Percentiles rank a stretch among this genome's conserved stretches.
Evolutionary conservation across 2,113 vertebrate genomes (phyloP).

Genomic region (Toxotes jaculatrix): DNA sequence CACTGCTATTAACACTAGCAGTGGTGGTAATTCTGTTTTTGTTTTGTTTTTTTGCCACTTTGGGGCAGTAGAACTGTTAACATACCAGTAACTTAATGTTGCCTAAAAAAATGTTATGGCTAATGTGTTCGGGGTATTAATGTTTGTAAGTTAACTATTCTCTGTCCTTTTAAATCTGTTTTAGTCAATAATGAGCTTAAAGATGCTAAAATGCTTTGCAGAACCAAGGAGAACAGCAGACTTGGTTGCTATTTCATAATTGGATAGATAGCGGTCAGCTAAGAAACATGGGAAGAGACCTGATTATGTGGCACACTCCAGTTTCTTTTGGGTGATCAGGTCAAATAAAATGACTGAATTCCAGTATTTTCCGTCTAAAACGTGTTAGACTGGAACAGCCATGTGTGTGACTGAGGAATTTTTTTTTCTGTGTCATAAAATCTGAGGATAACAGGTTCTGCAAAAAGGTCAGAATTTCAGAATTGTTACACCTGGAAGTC

Average conservation of each 20-base stretch:
- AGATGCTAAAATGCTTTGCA: too few species aligned
- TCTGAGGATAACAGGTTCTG: slow-evolving; percentile 1
- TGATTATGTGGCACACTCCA: background rate
- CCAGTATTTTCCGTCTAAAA: background rate
- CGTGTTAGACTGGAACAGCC: background rate
- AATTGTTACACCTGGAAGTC: slow-evolving; percentile 26
- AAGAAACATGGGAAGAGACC: background rate
- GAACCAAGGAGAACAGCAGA: too few species aligned
- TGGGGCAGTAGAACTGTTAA: background rate
- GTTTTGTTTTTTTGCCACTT: background rate
- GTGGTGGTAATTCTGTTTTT: background rate
- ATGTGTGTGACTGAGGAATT: background rate
- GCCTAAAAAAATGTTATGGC: background rate
- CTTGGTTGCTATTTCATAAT: background rate
- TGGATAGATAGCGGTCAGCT: background rate
- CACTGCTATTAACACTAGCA: background rate
- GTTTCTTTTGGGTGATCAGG: background rate
- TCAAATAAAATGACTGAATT: background rate
- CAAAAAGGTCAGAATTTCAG: slow-evolving; percentile 35
- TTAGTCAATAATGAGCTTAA: too few species aligned
- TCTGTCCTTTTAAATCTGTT: too few species aligned
- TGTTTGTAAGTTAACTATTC: too few species aligned
- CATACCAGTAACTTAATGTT: background rate
- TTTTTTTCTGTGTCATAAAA: slow-evolving; percentile 5
- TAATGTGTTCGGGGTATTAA: too few species aligned